Base-by-base conservation (phyloP, 1,140 invertebrate species). In the Lasioglossum baleicum region DNA sequence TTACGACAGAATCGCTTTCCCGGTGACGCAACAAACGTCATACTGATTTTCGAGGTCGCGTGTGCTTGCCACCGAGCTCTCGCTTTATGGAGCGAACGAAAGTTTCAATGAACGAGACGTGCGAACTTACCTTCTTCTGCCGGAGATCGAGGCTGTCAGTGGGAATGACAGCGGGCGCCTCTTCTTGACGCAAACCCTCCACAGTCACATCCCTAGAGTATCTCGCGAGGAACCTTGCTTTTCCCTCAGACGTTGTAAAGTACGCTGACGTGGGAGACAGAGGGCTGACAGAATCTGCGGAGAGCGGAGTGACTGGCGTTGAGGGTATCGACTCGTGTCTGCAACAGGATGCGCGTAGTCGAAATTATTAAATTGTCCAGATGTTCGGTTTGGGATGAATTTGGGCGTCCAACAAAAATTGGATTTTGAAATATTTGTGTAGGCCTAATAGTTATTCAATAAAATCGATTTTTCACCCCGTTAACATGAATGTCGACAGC, bases 231-330 rank as follows among this genome's bases (percentile, higher is more conserved):
- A 96, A 95, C 88, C 94, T 95, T 7, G 95, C 95, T 89, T 96
- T 96, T 61, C 95, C 94, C 88, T 96, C 96, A 17, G 95, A 96
- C 31, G 94, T 96, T 8, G 95, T 95, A 88, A 96, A 96, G 86
- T 96, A 96, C 7, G 94, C 92, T 31, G 95, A 96, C 82, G 93
- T 94, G 26, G 94, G 93, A 63, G 95, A 95, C 60, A 95, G 89
- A 26, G 93, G 94, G 76, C 87, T 90, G 77, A 81, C 88, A 13
- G 88, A 80, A 44, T 90, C 90, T 7, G 87, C 77, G 15, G 90
- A 87, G 17, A 88, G 87, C 44, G 88, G 87, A 26, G 88, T 90
- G 40, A 89, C 87, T 48, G 92, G 90, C 48, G 90, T 87, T 31
- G 90, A 90, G 0, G 91, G 86, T 84, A 90, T 89, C 71, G 88